Conservation (phyloP, 2,888 invertebrate genomes). For the Danaus chrysippus region DNA sequence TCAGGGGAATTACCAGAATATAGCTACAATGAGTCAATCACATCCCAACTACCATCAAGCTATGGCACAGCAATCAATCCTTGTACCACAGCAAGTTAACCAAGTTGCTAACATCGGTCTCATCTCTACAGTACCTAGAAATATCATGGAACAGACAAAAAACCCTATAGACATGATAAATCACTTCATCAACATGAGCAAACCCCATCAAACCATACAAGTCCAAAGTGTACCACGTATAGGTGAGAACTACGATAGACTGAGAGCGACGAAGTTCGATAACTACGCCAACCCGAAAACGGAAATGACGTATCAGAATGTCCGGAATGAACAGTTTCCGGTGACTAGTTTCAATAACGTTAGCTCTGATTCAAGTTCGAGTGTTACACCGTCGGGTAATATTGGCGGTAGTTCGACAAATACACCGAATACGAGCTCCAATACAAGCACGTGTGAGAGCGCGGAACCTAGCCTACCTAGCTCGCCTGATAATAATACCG, state of each 20-base stretch:
- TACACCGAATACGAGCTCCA: constrained; percentile 84
- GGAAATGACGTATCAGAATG: constrained; percentile 63
- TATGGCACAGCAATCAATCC: constrained; percentile 23
- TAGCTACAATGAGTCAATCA: constrained; percentile 65
- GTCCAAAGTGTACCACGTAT: constrained; percentile 56
- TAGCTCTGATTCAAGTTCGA: constrained; percentile 84
- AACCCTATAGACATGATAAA: constrained; percentile 58
- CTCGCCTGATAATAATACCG: constrained; percentile 75
- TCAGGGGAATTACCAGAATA: constrained; percentile 56
- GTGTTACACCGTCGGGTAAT: constrained; percentile 78
- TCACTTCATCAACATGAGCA: constrained; percentile 56
- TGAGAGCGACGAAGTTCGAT: constrained; percentile 53
- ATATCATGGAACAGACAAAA: constrained; percentile 58
- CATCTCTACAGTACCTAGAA: constrained; percentile 49
- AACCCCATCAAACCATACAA: constrained; percentile 44
- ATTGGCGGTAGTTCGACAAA: constrained; percentile 81
- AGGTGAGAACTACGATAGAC: constrained; percentile 55
- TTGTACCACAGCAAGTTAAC: constrained; percentile 41
- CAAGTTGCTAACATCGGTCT: constrained; percentile 43
- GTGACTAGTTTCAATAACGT: constrained; percentile 59
- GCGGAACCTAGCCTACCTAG: constrained; percentile 87
- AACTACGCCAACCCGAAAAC: constrained; percentile 54
- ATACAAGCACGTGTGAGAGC: constrained; percentile 84
- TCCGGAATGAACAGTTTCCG: constrained; percentile 53
- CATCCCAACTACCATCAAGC: constrained; percentile 50